Evolutionary conservation across 2,888 invertebrate species (phyloP), one percentile per base, ranked within the genome.

Genomic region (Chrysolina haemoptera): DNA sequence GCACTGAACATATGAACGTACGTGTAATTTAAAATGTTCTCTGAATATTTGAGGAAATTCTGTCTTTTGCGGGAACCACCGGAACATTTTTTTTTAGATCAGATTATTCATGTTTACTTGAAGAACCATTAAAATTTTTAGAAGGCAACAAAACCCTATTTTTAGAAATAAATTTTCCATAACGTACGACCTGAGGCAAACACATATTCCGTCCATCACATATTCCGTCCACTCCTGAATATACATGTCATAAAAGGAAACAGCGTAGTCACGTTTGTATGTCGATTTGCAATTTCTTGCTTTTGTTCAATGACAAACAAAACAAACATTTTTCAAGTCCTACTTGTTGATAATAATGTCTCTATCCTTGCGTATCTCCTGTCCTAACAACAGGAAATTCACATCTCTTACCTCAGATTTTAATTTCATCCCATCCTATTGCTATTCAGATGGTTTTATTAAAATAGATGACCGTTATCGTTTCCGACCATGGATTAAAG

Each of bases 311-410:
- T 77, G 78, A 16, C 73, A 68, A 76, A 73, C 73, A 71, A 72
- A 71, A 74, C 73, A 69, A 70, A 73, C 71, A 74, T 70, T 80
- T 82, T 82, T 81, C 79, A 83, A 84, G 81, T 83, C 75, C 82
- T 82, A 84, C 83, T 86, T 85, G 84, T 79, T 73, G 82, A 84
- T 81, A 81, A 86, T 85, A 86, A 86, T 84, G 85, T 84, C 83
- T 83, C 85, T 85, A 86, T 79, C 86, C 81, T 87, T 86, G 81
- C 87, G 87, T 87, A 80, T 82, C 82, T 87, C 87, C 87, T 85
- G 85, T 85, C 73, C 81, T 77, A 79, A 77, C 78, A 80, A 86
- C 85, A 85, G 86, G 85, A 85, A 84, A 86, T 85, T 85, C 84
- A 81, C 84, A 85, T 86, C 86, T 86, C 84, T 85, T 84, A 84